Evolutionary conservation across 2,797 vertebrate species (phyloP).

Genomic region (Mus minutoides): DNA sequence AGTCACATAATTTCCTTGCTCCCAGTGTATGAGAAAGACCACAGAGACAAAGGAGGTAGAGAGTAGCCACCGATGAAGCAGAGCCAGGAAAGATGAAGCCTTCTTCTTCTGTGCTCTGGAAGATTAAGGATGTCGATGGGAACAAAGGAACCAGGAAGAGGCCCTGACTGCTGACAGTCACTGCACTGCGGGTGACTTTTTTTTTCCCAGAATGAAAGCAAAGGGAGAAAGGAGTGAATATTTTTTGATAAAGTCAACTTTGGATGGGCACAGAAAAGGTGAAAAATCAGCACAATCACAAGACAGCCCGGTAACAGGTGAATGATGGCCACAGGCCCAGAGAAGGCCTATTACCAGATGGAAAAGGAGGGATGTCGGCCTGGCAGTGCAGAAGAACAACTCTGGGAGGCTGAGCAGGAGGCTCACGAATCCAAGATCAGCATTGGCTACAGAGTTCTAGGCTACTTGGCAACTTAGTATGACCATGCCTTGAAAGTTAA

Average conservation of each 20-base stretch:
- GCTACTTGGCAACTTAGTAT: neutral
- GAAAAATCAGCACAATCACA: neutral
- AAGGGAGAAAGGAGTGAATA: neutral
- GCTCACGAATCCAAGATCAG: neutral
- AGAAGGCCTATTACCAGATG: too few relatives aligned
- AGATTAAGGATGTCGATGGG: neutral
- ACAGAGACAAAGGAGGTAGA: rapidly evolving
- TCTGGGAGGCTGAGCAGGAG: neutral
- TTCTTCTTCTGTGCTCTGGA: neutral
- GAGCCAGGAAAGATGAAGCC: rapidly evolving
- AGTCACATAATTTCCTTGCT: neutral
- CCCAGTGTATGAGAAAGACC: rapidly evolving
- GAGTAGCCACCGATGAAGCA: rapidly evolving
- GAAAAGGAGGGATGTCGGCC: neutral
- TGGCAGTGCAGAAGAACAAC: neutral
- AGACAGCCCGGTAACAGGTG: neutral
- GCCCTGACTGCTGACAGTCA: neutral
- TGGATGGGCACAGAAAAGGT: neutral
- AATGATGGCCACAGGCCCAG: neutral
- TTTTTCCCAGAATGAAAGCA: neutral
- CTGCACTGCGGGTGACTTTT: neutral
- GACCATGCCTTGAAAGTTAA: neutral
- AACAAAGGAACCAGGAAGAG: neutral
- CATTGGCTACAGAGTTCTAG: neutral
- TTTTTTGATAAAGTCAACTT: neutral